These are phyloP conservation scores for Parazoanthus atlanticus DNA, from an alignment of 92 coral and sea anemone species.

Conservation along the genomic window DNA sequence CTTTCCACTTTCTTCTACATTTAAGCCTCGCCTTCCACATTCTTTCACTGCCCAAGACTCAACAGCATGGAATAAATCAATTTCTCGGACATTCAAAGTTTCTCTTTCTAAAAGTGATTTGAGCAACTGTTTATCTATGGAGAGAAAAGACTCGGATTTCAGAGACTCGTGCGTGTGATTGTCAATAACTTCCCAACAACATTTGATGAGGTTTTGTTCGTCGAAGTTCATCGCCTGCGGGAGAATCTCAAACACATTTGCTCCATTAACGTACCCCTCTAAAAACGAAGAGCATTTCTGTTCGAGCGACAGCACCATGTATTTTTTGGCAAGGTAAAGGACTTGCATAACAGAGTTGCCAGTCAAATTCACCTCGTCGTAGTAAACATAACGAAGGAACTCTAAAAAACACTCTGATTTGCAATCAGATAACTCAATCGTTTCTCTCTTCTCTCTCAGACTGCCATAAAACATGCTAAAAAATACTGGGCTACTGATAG, in stretches of 20 bases:
- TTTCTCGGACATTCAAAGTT: conserved; percentile 27
- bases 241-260: conserved; percentile 53
- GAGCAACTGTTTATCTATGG: conserved; percentile 23
- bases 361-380: conserved; percentile 28
- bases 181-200: conserved; percentile 52
- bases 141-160: not conserved
- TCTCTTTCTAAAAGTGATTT: conserved; percentile 31
- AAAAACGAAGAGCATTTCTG: conserved; percentile 48
- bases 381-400: conserved; percentile 17
- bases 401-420: conserved; percentile 10
- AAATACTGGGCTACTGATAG: conserved; percentile 16
- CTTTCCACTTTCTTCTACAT: conserved; percentile 5
- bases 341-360: conserved; percentile 40
- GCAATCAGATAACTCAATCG: conserved; percentile 23
- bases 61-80: conserved; percentile 40
- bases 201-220: conserved; percentile 5
- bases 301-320: conserved; percentile 54
- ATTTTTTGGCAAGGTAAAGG: conserved; percentile 61
- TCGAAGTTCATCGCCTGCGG: conserved; percentile 52
- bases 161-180: conserved; percentile 43
- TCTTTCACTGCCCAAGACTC: conserved; percentile 40
- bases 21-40: conserved; percentile 36
- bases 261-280: conserved; percentile 40
- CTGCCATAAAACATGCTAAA: conserved; percentile 23
- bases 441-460: not conserved